Conservation (phyloP, 1,140 invertebrate species). For the Pogonomyrmex barbatus region DNA sequence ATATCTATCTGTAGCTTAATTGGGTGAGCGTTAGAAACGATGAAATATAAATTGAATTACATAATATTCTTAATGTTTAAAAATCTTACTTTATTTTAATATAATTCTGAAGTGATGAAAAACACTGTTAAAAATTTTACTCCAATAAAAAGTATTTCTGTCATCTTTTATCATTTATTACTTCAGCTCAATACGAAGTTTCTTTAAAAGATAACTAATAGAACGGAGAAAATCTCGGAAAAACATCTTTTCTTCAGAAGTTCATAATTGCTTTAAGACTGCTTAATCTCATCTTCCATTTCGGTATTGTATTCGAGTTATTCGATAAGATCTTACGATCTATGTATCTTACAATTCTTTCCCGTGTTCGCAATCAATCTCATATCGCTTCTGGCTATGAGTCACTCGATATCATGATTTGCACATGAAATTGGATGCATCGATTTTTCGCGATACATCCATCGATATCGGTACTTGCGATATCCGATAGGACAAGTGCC, state of each 20-base stretch:
- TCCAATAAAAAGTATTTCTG: not conserved
- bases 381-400: slow-evolving; percentile 31
- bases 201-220: not conserved
- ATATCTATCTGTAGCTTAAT: not conserved
- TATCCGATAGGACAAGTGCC: slow-evolving; percentile 25
- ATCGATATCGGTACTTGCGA: not conserved
- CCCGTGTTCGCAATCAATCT: slow-evolving; percentile 9
- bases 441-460: slow-evolving; percentile 58
- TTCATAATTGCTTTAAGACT: slow-evolving; percentile 16
- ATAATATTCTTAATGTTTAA: not conserved
- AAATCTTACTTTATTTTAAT: not conserved
- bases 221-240: not conserved
- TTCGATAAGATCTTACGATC: slow-evolving; percentile 57
- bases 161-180: not conserved
- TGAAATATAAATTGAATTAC: not conserved
- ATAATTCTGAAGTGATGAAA: not conserved
- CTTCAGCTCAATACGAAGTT: too few species aligned
- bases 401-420: slow-evolving; percentile 65
- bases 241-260: not conserved
- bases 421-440: slow-evolving; percentile 69
- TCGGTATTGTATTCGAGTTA: slow-evolving; percentile 23
- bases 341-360: slow-evolving; percentile 8
- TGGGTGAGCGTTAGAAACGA: slow-evolving; percentile 1
- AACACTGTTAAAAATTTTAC: not conserved
- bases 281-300: slow-evolving; percentile 22